A percentile compares a stretch with the other conserved stretches of the same genome.
These are phyloP conservation scores for Notolabrus celidotus DNA, from an alignment of 2,797 vertebrate species.

Conservation along the genomic window DNA sequence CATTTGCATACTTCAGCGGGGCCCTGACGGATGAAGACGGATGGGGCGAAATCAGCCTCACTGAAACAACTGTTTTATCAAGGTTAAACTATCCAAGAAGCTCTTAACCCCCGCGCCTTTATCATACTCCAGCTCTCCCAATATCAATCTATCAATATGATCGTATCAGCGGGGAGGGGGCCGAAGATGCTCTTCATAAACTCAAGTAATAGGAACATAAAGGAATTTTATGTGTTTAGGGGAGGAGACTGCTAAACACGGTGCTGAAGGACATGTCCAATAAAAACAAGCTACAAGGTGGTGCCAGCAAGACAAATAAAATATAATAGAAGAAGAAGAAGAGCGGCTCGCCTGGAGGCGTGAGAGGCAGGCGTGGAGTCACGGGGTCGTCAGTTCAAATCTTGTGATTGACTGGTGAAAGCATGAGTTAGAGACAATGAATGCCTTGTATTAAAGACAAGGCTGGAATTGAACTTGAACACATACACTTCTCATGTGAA, in stretches of 20 bases:
- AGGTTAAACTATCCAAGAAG: constrained; percentile 94
- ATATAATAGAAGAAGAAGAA: constrained; percentile 68
- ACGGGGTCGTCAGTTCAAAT: constrained; percentile 51
- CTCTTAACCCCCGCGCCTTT: constrained; percentile 87
- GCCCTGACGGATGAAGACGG: constrained; percentile 96
- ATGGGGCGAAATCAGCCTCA: constrained; percentile 93
- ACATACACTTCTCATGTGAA: constrained; percentile 20
- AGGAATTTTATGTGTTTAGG: constrained; percentile 85
- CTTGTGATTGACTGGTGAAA: constrained; percentile 27
- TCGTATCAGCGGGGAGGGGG: constrained; percentile 77
- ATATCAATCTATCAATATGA: constrained; percentile 89
- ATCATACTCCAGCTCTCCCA: constrained; percentile 82
- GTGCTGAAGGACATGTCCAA: constrained; percentile 82
- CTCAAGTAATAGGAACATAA: constrained; percentile 83
- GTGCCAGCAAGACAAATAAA: constrained; percentile 75
- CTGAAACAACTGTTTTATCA: constrained; percentile 98
- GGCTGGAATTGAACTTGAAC: constrained; percentile 36
- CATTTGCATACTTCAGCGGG: constrained; percentile 94
- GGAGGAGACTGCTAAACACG: constrained; percentile 78
- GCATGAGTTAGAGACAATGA: constrained; percentile 21
- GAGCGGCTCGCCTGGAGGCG: constrained; percentile 36
- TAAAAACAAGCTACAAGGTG: constrained; percentile 77
- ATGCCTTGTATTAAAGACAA: constrained; percentile 20
- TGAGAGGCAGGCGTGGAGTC: constrained; percentile 33
- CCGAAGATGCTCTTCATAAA: constrained; percentile 79